Conservation (phyloP, 2,797 vertebrate genomes). For the Paratrypauchen microcephalus region DNA sequence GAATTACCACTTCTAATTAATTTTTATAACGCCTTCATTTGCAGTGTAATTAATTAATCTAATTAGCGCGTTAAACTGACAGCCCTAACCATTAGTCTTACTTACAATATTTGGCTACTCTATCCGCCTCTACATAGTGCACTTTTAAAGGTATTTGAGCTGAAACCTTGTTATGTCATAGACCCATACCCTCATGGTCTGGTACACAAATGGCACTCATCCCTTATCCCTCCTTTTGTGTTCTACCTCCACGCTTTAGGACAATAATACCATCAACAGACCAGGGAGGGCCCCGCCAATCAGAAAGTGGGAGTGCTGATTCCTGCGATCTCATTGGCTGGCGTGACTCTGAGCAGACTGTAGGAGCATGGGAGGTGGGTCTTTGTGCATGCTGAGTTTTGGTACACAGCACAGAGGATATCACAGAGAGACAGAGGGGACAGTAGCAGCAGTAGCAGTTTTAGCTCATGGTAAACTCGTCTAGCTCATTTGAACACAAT, state of each 20-base stretch:
- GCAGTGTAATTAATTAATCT: too few relatives aligned
- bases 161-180: background rate
- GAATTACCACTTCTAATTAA: too few relatives aligned
- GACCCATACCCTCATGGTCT: conserved; percentile 9
- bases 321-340: conserved; percentile 60
- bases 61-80: too few relatives aligned
- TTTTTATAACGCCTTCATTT: too few relatives aligned
- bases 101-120: background rate
- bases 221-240: conserved; percentile 23
- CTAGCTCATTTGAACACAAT: conserved; percentile 50
- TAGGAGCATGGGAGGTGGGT: conserved; percentile 61
- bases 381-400: conserved; percentile 47
- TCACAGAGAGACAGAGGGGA: conserved; percentile 30
- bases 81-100: too few relatives aligned
- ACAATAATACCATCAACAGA: conserved; percentile 68
- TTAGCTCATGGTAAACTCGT: conserved; percentile 43
- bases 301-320: conserved; percentile 78
- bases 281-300: conserved; percentile 68
- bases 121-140: background rate
- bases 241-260: conserved; percentile 33
- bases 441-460: conserved; percentile 8
- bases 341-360: conserved; percentile 61
- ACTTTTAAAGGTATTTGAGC: background rate
- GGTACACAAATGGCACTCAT: conserved; percentile 33
- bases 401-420: conserved; percentile 47